phyloP scores from a whole-genome alignment of 2,113 vertebrate species.

The Xiphorhynchus elegans region DNA sequence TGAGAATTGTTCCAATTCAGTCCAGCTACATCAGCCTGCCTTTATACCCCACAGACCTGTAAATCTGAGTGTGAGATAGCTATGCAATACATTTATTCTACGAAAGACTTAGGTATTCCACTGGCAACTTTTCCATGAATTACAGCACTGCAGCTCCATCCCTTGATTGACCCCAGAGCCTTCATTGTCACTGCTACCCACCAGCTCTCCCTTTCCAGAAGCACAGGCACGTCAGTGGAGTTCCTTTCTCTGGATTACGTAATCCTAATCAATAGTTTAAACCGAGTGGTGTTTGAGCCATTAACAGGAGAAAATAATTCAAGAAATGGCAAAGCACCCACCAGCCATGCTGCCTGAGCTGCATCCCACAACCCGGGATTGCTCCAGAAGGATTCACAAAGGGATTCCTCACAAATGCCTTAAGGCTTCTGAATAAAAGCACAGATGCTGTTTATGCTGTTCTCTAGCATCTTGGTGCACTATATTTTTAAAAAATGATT shows the following conservation, averaged over 20 bases:
- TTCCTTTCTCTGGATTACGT: background rate
- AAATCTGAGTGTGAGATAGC: background rate
- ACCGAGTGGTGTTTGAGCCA: background rate
- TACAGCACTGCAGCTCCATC: background rate
- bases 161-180: rapidly evolving
- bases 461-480: conserved; percentile 3
- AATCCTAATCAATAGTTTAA: background rate
- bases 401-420: background rate
- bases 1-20: background rate
- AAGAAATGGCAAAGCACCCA: background rate
- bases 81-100: background rate
- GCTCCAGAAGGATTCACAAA: background rate
- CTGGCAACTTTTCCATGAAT: background rate
- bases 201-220: background rate
- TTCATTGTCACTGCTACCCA: background rate
- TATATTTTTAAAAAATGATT: conserved; percentile 42
- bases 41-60: background rate
- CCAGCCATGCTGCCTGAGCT: background rate
- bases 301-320: background rate
- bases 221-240: background rate
- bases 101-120: background rate
- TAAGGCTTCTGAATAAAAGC: conserved; percentile 19
- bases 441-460: conserved; percentile 70
- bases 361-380: background rate
- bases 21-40: background rate